These are phyloP conservation scores for Chloroclysta siterata DNA, from an alignment of 2,888 invertebrate species.

Conservation along the genomic window DNA sequence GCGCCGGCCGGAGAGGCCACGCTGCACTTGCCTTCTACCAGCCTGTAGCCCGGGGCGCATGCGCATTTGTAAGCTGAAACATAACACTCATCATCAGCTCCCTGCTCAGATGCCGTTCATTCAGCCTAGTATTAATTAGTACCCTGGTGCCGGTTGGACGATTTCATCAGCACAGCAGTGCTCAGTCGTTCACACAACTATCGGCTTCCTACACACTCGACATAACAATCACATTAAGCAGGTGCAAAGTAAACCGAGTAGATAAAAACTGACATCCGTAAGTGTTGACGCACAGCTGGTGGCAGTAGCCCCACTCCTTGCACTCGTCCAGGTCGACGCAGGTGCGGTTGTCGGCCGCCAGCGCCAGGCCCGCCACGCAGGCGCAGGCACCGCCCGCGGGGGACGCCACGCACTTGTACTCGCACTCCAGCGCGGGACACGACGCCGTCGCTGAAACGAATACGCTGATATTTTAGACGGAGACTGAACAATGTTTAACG, in stretches of 20 bases:
- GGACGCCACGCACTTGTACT: slow-evolving; percentile 96
- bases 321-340: slow-evolving; percentile 97
- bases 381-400: slow-evolving; percentile 95
- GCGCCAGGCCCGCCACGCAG: slow-evolving; percentile 93
- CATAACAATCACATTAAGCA: too few relatives aligned
- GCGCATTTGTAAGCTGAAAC: slow-evolving; percentile 89
- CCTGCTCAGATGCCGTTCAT: too few relatives aligned
- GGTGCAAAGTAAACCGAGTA: background rate
- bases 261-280: slow-evolving; percentile 85
- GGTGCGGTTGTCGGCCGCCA: slow-evolving; percentile 93
- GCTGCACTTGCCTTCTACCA: slow-evolving; percentile 86
- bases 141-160: too few relatives aligned
- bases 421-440: slow-evolving; percentile 94
- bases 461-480: background rate
- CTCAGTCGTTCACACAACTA: too few relatives aligned
- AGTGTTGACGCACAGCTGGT: slow-evolving; percentile 96
- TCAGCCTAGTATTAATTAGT: too few relatives aligned
- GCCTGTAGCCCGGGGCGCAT: slow-evolving; percentile 91
- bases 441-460: slow-evolving; percentile 88
- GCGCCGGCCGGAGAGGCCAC: slow-evolving; percentile 83
- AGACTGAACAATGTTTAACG: background rate
- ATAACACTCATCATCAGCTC: background rate
- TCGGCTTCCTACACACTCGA: too few relatives aligned
- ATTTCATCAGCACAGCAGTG: too few relatives aligned
- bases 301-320: slow-evolving; percentile 96